Evolutionary conservation across 2,888 invertebrate species (phyloP).

Genomic region (Pimpla rufipes): DNA sequence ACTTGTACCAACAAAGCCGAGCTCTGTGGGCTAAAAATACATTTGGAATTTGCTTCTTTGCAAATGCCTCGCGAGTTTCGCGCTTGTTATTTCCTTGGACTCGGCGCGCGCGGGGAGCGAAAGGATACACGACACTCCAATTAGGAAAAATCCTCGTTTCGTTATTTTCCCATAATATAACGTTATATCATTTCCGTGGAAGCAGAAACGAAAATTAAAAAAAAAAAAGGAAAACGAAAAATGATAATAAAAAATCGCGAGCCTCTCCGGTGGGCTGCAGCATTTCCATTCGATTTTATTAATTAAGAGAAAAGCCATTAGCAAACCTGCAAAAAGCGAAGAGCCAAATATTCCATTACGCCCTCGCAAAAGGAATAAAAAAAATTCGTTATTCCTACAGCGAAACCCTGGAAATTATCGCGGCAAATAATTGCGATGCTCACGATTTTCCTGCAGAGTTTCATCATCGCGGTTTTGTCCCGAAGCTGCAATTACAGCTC

Average conservation of each 20-base stretch:
- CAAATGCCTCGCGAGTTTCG: slow-evolving; percentile 53
- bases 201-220: too few species aligned
- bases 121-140: neutral
- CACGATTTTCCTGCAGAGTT: slow-evolving; percentile 55
- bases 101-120: slow-evolving; percentile 7
- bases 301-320: neutral
- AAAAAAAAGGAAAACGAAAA: too few species aligned
- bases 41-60: slow-evolving; percentile 66
- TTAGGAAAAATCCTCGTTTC: neutral
- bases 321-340: neutral
- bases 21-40: slow-evolving; percentile 61
- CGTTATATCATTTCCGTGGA: too few species aligned
- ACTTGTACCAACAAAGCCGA: slow-evolving; percentile 66
- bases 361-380: neutral
- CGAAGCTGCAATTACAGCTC: slow-evolving; percentile 42
- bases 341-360: neutral
- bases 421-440: slow-evolving; percentile 19
- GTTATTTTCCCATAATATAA: too few species aligned
- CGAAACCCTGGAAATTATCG: neutral
- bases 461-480: slow-evolving; percentile 53
- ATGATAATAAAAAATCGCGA: too few species aligned
- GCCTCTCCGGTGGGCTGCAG: too few species aligned
- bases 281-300: neutral
- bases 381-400: neutral
- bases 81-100: slow-evolving; percentile 4